A percentile compares a stretch with the other conserved stretches of the same genome.
phyloP scores from a whole-genome alignment of 2,113 vertebrate species.

The Varanus salvator region DNA sequence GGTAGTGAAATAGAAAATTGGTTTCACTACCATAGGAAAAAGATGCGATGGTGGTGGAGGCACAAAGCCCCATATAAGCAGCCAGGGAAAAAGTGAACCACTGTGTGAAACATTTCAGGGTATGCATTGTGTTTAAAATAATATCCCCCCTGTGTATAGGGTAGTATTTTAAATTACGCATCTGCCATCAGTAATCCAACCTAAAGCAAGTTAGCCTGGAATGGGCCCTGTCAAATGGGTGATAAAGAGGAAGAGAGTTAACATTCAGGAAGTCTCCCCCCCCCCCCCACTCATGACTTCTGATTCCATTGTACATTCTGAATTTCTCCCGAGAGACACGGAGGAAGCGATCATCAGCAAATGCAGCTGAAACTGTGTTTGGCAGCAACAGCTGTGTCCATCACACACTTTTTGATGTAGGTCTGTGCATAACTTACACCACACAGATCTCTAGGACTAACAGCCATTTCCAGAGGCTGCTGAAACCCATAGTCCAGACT shows the following conservation, averaged over 20 bases:
- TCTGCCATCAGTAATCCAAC: neutral
- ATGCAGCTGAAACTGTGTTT: constrained; percentile 40
- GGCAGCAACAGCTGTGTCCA: constrained; percentile 31
- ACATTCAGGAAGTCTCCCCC: constrained; percentile 20
- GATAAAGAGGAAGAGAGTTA: neutral
- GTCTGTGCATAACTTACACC: neutral
- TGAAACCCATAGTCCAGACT: neutral
- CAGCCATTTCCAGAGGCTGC: neutral
- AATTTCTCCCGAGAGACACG: neutral
- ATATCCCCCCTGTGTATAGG: neutral
- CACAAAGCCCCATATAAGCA: constrained; percentile 35
- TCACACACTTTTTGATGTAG: constrained; percentile 13
- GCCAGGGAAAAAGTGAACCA: constrained; percentile 22
- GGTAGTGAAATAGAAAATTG: constrained; percentile 72
- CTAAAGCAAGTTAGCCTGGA: constrained; percentile 18
- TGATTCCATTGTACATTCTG: constrained; percentile 18
- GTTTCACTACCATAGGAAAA: constrained; percentile 50
- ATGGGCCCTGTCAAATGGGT: constrained; percentile 28
- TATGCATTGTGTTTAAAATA: neutral
- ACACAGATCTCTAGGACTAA: constrained; percentile 20
- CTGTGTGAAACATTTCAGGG: constrained; percentile 46
- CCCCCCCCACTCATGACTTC: neutral
- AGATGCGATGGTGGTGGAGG: constrained; percentile 42
- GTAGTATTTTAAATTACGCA: constrained; percentile 21
- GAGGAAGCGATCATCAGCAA: neutral